phyloP scores from a whole-genome alignment of 2,888 invertebrate species.

The Rhamphomyia laevipes region DNA sequence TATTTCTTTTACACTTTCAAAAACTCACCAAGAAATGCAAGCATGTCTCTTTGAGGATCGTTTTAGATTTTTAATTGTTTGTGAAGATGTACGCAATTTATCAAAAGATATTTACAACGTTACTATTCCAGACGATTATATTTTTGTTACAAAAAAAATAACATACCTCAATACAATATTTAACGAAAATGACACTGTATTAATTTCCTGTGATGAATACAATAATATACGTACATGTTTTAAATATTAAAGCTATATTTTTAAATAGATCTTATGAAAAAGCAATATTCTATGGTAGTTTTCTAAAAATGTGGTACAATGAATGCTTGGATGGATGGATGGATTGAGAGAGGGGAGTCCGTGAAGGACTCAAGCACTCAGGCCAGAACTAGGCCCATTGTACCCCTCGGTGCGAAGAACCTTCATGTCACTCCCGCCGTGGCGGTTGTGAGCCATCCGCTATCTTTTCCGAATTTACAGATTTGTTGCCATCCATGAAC shows the following conservation, averaged over 20 bases:
- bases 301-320: neutral
- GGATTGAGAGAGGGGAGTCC: too few species aligned
- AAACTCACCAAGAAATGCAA: constrained; percentile 4
- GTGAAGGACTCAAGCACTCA: too few species aligned
- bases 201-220: neutral
- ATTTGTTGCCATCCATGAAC: too few species aligned
- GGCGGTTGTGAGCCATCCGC: too few species aligned
- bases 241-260: neutral
- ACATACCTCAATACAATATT: neutral
- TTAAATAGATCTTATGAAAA: neutral
- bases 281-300: neutral
- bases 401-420: too few species aligned
- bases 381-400: too few species aligned
- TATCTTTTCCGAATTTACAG: too few species aligned
- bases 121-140: neutral
- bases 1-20: neutral
- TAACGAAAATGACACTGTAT: neutral
- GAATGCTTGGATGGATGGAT: too few species aligned
- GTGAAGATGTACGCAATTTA: neutral
- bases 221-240: neutral
- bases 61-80: neutral
- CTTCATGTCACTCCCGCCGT: too few species aligned
- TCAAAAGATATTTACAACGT: neutral
- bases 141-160: too few species aligned
- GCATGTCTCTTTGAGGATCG: constrained; percentile 1